These are phyloP conservation scores for Selene dorsalis DNA, from an alignment of 2,797 vertebrate species.

Conservation along the genomic window DNA sequence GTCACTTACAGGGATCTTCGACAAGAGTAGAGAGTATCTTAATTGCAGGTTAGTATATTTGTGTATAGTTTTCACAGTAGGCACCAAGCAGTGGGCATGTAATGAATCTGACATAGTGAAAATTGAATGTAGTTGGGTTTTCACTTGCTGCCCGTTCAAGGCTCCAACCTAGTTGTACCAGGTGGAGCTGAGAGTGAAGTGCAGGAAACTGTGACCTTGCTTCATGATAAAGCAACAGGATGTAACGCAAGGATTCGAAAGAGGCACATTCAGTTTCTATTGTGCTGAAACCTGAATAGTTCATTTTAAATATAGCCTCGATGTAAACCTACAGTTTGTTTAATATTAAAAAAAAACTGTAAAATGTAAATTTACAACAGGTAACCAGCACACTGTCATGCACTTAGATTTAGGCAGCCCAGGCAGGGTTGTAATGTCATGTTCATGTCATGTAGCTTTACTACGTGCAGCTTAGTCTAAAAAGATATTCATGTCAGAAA, in stretches of 20 bases:
- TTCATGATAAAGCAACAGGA: constrained; percentile 27
- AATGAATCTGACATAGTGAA: constrained; percentile 28
- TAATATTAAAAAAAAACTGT: too few relatives aligned
- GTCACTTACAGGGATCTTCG: not conserved
- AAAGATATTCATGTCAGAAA: too few relatives aligned
- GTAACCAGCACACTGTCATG: too few relatives aligned
- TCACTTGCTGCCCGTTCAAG: not conserved
- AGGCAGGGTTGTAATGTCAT: not conserved
- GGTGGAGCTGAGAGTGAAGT: constrained; percentile 29
- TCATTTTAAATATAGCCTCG: not conserved
- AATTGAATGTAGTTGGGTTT: constrained; percentile 46
- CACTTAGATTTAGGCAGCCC: too few relatives aligned
- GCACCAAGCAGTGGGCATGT: not conserved
- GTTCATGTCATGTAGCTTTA: too few relatives aligned
- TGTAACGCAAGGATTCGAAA: constrained; percentile 13
- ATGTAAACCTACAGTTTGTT: not conserved
- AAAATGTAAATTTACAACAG: too few relatives aligned
- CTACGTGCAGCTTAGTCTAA: too few relatives aligned
- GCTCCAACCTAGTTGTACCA: not conserved
- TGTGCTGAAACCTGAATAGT: not conserved
- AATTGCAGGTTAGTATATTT: not conserved
- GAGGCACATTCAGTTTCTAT: not conserved
- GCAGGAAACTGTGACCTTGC: constrained; percentile 10
- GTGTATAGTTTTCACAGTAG: not conserved
- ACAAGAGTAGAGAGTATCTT: not conserved